Percentiles rank a stretch among this genome's conserved stretches.
phyloP scores from a whole-genome alignment of 2,113 vertebrate species.

The Isichthys henryi region DNA sequence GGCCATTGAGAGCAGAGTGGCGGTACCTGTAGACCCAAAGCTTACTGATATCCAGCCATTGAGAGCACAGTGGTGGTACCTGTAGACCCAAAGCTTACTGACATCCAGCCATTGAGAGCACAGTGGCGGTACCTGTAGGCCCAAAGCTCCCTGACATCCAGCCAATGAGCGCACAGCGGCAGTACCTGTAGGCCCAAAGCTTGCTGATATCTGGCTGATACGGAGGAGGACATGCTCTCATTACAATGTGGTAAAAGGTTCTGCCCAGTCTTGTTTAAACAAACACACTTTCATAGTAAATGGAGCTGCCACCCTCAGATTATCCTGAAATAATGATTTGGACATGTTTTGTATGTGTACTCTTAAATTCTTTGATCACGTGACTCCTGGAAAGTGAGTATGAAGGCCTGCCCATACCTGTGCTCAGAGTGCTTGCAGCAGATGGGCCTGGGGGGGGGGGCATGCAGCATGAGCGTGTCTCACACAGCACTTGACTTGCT shows the following conservation, averaged over 20 bases:
- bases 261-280: not conserved
- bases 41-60: not conserved
- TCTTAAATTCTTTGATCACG: not conserved
- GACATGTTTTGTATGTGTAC: no score
- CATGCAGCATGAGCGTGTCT: not conserved
- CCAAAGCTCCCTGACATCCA: no score
- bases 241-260: not conserved
- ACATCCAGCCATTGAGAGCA: no score
- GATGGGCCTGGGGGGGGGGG: not conserved
- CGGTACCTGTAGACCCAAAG: not conserved
- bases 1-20: not conserved
- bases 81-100: not conserved
- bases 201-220: not conserved
- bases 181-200: not conserved
- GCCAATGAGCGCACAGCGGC: no score
- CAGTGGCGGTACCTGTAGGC: no score
- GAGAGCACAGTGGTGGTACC: not conserved
- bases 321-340: no score
- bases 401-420: not conserved
- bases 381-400: not conserved
- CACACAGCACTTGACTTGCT: not conserved
- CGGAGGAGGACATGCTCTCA: not conserved
- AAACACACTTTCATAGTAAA: not conserved
- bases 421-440: not conserved
- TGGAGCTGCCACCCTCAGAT: not conserved